Evolutionary conservation across 2,888 invertebrate species (phyloP), one percentile per base, ranked within the genome.

Genomic region (Physocephala rufipes): DNA sequence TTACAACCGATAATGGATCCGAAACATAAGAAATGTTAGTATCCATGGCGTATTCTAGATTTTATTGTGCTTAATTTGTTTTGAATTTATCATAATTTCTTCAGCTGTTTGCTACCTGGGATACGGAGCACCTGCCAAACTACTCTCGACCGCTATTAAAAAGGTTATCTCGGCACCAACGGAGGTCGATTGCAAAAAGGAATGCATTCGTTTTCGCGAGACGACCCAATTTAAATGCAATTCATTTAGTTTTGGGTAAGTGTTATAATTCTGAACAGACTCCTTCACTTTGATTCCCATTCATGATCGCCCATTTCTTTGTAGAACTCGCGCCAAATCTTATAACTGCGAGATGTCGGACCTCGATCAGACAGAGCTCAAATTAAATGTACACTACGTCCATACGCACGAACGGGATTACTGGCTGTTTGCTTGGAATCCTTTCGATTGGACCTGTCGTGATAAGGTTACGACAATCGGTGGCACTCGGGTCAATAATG

Each of bases 391-490:
- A 0, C 94, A 95, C 81, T 95, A 93, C 77, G 87, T 89, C 0
- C 89, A 90, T 70, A 83, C 84, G 0, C 82, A 82, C 61, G 92
- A 93, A 49, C 85, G 88, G 0, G 90, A 91, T 71, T 91, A 91
- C 76, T 91, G 92, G 89, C 85, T 93, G 30, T 94, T 93, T 77
- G 91, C 93, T 0, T 95, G 93, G 89, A 93, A 94, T 79, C 89
- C 92, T 59, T 91, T 91, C 76, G 93, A 93, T 81, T 91, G 92
- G 19, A 89, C 90, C 28, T 95, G 95, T 74, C 85, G 87, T 12
- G 87, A 87, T 74, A 86, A 86, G 77, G 85, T 86, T 58, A 85
- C 84, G 72, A 86, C 86, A 1, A 85, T 86, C 49, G 86, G 86
- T 19, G 86, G 86, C 19, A 82, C 83, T 19, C 82, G 86, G 21